phyloP scores from a whole-genome alignment of 2,797 vertebrate genomes.

The Parambassis ranga region DNA sequence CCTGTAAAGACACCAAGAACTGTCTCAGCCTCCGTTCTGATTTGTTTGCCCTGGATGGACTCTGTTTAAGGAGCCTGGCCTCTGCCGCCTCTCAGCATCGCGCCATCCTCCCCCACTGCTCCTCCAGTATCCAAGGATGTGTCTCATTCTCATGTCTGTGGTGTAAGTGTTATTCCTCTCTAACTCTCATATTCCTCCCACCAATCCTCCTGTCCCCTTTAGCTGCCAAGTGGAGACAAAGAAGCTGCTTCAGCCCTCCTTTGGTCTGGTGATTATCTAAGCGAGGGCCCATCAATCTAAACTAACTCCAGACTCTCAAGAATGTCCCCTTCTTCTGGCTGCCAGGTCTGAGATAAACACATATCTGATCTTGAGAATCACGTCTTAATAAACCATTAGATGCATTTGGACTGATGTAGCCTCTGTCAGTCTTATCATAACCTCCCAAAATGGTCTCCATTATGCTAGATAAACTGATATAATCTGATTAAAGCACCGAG shows the following conservation, averaged over 20 bases:
- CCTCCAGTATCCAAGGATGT: conserved; percentile 62
- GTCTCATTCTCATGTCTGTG: conserved; percentile 72
- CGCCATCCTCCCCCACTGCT: conserved; percentile 44
- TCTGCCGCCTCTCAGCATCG: conserved; percentile 22
- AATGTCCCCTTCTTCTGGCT: conserved; percentile 61
- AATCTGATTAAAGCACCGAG: conserved; percentile 25
- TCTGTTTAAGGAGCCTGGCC: conserved; percentile 43
- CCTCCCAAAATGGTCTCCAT: conserved; percentile 16
- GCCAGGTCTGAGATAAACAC: conserved; percentile 63
- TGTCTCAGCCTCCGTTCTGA: conserved; percentile 36
- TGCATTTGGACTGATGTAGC: conserved; percentile 32
- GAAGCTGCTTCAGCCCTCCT: conserved; percentile 69
- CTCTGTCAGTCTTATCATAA: conserved; percentile 32
- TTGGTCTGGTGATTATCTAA: conserved; percentile 73
- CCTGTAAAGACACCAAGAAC: conserved; percentile 32
- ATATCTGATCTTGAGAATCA: conserved; percentile 62
- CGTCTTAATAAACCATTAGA: conserved; percentile 60
- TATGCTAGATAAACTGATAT: conserved; percentile 26
- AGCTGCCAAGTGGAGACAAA: conserved; percentile 75
- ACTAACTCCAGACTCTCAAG: conserved; percentile 70
- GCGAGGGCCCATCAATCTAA: conserved; percentile 69
- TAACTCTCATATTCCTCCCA: conserved; percentile 71
- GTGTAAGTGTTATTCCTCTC: conserved; percentile 70
- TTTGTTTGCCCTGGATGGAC: conserved; percentile 51
- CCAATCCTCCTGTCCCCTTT: conserved; percentile 58